A percentile compares a stretch with the other conserved stretches of the same genome.
phyloP scores from a whole-genome alignment of 2,797 vertebrate species.

The Rhynchotus rufescens region DNA sequence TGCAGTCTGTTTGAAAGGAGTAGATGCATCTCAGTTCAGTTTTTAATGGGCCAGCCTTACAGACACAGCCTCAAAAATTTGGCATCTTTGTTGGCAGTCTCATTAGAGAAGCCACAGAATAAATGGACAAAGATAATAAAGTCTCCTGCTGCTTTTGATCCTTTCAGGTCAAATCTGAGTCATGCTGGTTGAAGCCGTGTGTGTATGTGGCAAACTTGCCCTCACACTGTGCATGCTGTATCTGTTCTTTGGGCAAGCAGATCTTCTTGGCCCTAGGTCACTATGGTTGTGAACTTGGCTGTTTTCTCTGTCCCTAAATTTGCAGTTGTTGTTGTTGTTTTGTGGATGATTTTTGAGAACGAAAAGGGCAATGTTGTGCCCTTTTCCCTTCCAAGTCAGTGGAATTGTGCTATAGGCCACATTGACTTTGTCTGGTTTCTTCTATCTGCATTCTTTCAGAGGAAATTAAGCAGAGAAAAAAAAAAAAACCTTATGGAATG shows the following conservation, averaged over 20 bases:
- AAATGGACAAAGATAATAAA: constrained; percentile 72
- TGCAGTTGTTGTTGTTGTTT: background rate
- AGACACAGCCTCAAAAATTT: constrained; percentile 76
- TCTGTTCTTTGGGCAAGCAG: constrained; percentile 51
- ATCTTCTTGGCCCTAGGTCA: constrained; percentile 38
- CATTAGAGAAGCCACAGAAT: constrained; percentile 75
- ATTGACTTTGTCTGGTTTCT: background rate
- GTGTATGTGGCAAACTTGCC: constrained; percentile 47
- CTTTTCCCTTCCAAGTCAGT: constrained; percentile 4
- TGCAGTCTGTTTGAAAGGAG: constrained; percentile 72
- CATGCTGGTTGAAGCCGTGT: constrained; percentile 38
- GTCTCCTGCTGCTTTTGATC: constrained; percentile 71
- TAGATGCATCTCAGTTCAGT: constrained; percentile 69
- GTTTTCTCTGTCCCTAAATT: constrained; percentile 8
- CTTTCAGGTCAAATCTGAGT: constrained; percentile 58
- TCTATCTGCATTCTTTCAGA: constrained; percentile 1
- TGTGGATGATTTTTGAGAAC: constrained; percentile 41
- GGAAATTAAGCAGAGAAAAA: constrained; percentile 14
- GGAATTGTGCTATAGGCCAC: constrained; percentile 27
- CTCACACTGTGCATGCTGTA: background rate
- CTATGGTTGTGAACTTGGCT: constrained; percentile 21
- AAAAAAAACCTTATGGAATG: background rate
- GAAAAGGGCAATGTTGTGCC: constrained; percentile 16
- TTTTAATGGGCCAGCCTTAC: constrained; percentile 73
- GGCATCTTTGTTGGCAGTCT: constrained; percentile 75